A percentile compares a stretch with the other conserved stretches of the same genome.
phyloP scores from a whole-genome alignment of 23 tunicate genomes.

The Aplidium turbinatum region DNA sequence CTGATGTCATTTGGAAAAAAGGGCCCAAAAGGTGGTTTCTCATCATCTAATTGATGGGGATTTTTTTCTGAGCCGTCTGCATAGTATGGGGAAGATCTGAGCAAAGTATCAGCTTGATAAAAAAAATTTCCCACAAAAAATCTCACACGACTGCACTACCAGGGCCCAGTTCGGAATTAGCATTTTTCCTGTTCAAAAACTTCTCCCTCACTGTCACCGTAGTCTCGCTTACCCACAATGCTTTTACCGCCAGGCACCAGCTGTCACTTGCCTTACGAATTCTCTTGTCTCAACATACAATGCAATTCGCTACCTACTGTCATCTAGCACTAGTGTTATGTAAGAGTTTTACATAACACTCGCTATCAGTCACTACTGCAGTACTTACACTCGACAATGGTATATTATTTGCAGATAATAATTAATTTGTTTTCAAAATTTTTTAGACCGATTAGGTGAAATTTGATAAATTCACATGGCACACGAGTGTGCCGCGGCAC shows the following conservation, averaged over 20 bases:
- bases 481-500: constrained; percentile 44
- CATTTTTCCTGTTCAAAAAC: constrained; percentile 40
- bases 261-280: constrained; percentile 35
- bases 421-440: too few relatives aligned
- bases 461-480: constrained; percentile 35
- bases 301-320: constrained; percentile 38
- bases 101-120: too few relatives aligned
- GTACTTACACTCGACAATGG: too few relatives aligned
- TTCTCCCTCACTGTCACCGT: constrained; percentile 38
- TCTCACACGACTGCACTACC: too few relatives aligned
- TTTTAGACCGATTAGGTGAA: constrained; percentile 29
- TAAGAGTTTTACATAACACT: constrained; percentile 20
- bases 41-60: too few relatives aligned
- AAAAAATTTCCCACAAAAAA: too few relatives aligned
- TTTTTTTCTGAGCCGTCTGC: too few relatives aligned
- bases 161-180: constrained; percentile 34
- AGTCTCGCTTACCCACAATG: constrained; percentile 37
- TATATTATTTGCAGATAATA: too few relatives aligned
- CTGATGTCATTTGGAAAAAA: too few relatives aligned
- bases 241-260: constrained; percentile 24
- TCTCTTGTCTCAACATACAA: constrained; percentile 31
- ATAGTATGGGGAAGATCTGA: too few relatives aligned
- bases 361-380: constrained; percentile 38
- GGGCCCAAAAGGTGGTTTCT: too few relatives aligned
- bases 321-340: constrained; percentile 29